A percentile compares a stretch with the other conserved stretches of the same genome.
Conservation (phyloP, 2,797 vertebrate genomes). For the Petrocephalus sullivani region DNA sequence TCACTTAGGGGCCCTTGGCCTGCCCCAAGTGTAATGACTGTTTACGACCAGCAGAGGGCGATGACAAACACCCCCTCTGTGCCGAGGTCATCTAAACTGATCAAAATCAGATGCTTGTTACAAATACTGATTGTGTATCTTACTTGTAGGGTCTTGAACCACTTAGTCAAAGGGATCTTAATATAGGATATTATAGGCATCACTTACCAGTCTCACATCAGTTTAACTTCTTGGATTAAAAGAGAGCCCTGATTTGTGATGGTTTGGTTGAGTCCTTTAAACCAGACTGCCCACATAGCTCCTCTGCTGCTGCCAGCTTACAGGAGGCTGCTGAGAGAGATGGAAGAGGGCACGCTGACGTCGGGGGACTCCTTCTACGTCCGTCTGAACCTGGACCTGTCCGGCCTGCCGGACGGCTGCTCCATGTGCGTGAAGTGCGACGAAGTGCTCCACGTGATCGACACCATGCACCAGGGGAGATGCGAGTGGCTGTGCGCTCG, state of each 20-base stretch:
- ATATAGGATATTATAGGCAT: not conserved
- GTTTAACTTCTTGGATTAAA: not conserved
- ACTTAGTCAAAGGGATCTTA: not conserved
- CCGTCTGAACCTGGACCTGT: slow-evolving; percentile 87
- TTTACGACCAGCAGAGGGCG: not conserved
- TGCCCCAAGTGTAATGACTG: not conserved
- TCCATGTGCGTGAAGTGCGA: slow-evolving; percentile 80
- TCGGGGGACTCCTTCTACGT: slow-evolving; percentile 94
- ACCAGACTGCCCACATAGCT: not conserved
- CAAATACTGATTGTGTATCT: not conserved
- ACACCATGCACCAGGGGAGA: slow-evolving; percentile 84
- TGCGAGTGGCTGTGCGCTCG: slow-evolving; percentile 86
- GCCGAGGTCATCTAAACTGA: not conserved
- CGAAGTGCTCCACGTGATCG: slow-evolving; percentile 85
- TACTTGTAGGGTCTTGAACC: not conserved
- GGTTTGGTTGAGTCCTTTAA: not conserved
- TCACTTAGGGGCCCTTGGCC: not conserved
- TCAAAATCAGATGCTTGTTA: not conserved
- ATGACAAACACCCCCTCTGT: not conserved
- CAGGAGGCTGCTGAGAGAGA: slow-evolving; percentile 72
- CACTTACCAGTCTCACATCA: not conserved
- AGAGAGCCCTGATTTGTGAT: not conserved
- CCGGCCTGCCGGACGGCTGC: slow-evolving; percentile 78
- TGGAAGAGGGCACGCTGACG: slow-evolving; percentile 69
- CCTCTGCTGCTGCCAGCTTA: slow-evolving; percentile 33